Conservation (phyloP, 2,888 invertebrate genomes). For the Carterocephalus palaemon region DNA sequence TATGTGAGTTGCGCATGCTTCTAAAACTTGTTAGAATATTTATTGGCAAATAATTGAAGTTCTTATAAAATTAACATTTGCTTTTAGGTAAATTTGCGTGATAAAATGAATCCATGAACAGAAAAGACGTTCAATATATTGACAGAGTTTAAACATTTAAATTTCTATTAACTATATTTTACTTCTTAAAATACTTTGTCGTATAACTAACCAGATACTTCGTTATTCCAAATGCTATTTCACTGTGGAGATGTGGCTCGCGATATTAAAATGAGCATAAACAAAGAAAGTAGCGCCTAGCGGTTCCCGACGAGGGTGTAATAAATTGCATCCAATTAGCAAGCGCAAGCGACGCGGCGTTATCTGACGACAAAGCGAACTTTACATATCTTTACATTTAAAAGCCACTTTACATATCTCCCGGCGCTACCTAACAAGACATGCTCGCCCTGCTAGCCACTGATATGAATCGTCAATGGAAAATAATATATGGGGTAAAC, state of each 20-base stretch:
- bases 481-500: slow-evolving; percentile 31
- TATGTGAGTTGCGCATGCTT: too few species aligned
- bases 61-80: too few species aligned
- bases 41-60: too few species aligned
- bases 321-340: slow-evolving; percentile 76
- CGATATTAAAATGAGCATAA: slow-evolving; percentile 23
- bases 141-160: too few species aligned
- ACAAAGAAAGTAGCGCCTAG: slow-evolving; percentile 34
- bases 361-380: slow-evolving; percentile 64
- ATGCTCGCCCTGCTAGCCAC: slow-evolving; percentile 27
- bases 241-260: slow-evolving; percentile 5
- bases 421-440: slow-evolving; percentile 37
- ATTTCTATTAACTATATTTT: too few species aligned
- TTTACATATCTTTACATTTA: slow-evolving; percentile 29
- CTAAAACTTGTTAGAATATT: too few species aligned
- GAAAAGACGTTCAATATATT: too few species aligned
- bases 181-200: too few species aligned
- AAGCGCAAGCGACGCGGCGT: slow-evolving; percentile 47
- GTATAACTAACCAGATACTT: too few species aligned
- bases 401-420: slow-evolving; percentile 47
- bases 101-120: too few species aligned
- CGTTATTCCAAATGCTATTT: too few species aligned
- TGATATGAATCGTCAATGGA: slow-evolving; percentile 27
- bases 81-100: too few species aligned
- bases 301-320: slow-evolving; percentile 42